phyloP scores from a whole-genome alignment of 2,888 invertebrate genomes.

The Eupsilia transversa region DNA sequence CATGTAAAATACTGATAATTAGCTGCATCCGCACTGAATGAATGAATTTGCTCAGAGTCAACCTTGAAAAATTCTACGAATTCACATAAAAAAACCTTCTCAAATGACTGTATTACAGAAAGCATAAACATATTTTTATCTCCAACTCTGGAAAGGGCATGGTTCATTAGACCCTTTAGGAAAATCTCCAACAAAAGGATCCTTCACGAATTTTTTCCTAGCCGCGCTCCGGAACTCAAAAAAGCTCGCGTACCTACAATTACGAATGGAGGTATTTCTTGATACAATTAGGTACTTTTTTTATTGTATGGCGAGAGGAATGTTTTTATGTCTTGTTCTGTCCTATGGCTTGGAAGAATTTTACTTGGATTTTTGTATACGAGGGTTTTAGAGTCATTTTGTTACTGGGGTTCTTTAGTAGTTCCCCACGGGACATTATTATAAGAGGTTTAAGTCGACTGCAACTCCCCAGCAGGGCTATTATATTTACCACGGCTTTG shows the following conservation, averaged over 20 bases:
- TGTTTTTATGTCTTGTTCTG: constrained; percentile 53
- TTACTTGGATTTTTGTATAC: background rate
- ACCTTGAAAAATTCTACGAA: constrained; percentile 12
- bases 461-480: too few relatives aligned
- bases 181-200: constrained; percentile 62
- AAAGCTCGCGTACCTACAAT: constrained; percentile 60
- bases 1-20: too few relatives aligned
- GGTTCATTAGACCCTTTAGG: constrained; percentile 66
- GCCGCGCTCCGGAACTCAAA: constrained; percentile 59
- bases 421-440: too few relatives aligned
- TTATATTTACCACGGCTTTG: too few relatives aligned
- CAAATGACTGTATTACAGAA: constrained; percentile 34
- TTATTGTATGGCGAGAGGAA: constrained; percentile 49
- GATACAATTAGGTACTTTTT: constrained; percentile 65
- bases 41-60: background rate
- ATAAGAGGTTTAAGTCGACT: too few relatives aligned
- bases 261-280: constrained; percentile 50
- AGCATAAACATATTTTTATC: constrained; percentile 57
- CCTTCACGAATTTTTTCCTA: constrained; percentile 48
- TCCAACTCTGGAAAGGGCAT: constrained; percentile 40
- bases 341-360: constrained; percentile 1
- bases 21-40: too few relatives aligned
- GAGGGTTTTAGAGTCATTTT: too few relatives aligned
- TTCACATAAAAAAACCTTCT: background rate
- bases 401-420: too few relatives aligned